phyloP scores from a whole-genome alignment of 2,113 vertebrate species.

The Corythornis vintsioides region DNA sequence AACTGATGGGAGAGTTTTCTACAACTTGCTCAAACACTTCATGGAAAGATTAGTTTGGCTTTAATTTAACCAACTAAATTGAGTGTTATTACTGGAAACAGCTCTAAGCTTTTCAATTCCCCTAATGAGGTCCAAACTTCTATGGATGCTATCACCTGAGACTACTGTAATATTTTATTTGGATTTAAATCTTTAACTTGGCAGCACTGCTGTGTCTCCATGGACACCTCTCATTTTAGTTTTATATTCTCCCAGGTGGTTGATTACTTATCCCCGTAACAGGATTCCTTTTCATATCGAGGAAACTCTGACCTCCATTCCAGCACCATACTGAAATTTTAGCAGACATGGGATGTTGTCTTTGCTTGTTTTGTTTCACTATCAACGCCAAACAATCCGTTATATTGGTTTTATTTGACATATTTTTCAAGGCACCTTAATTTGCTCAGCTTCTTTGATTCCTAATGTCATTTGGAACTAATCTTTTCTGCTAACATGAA shows the following conservation, averaged over 20 bases:
- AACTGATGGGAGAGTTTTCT: conserved; percentile 61
- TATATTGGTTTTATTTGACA: conserved; percentile 44
- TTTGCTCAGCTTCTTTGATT: conserved; percentile 53
- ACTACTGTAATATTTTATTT: conserved; percentile 74
- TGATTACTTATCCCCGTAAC: conserved; percentile 65
- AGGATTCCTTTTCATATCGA: conserved; percentile 59
- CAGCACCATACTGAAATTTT: conserved; percentile 6
- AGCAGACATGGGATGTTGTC: background rate
- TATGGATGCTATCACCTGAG: conserved; percentile 72
- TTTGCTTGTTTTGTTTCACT: conserved; percentile 29
- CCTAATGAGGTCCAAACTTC: conserved; percentile 67
- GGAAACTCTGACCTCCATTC: conserved; percentile 25
- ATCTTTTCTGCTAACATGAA: conserved; percentile 58
- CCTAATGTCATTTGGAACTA: conserved; percentile 53
- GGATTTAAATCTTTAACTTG: conserved; percentile 61
- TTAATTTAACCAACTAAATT: conserved; percentile 70
- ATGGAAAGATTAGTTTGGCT: conserved; percentile 70
- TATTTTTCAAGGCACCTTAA: conserved; percentile 43
- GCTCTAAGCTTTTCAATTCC: conserved; percentile 70
- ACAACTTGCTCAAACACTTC: conserved; percentile 66
- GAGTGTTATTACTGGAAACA: conserved; percentile 68
- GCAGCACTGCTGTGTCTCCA: conserved; percentile 43
- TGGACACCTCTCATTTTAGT: conserved; percentile 61
- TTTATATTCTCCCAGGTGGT: conserved; percentile 63
- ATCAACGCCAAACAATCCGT: conserved; percentile 36